A percentile compares a stretch with the other conserved stretches of the same genome.
Conservation (phyloP, 1,140 invertebrate genomes). For the Scaptomyza montana region DNA sequence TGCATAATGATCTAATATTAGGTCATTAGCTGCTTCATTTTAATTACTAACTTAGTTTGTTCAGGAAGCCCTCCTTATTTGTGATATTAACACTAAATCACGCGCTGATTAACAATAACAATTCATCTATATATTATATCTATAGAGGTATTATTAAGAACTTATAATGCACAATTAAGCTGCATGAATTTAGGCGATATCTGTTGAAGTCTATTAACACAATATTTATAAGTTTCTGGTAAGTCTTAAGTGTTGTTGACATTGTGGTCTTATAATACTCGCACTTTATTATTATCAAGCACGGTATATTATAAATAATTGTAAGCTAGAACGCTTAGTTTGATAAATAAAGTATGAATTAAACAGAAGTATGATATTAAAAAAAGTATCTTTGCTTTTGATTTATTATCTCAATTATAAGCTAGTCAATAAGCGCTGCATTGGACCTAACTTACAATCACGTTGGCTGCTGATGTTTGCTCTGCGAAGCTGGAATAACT, state of each 20-base stretch:
- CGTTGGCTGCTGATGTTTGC: neutral
- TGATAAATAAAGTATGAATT: constrained; percentile 63
- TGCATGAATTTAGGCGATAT: constrained; percentile 33
- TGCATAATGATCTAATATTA: constrained; percentile 41
- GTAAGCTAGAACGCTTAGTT: constrained; percentile 56
- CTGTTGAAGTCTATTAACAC: constrained; percentile 26
- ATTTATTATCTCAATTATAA: constrained; percentile 40
- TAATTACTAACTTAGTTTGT: constrained; percentile 28
- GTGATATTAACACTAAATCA: constrained; percentile 78
- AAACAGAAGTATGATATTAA: constrained; percentile 32
- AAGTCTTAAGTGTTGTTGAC: constrained; percentile 33
- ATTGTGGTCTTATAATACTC: constrained; percentile 43
- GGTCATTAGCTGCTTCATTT: constrained; percentile 4
- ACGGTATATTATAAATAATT: constrained; percentile 42
- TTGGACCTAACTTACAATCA: neutral
- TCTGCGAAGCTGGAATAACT: neutral
- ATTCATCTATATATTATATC: constrained; percentile 32
- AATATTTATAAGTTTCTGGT: constrained; percentile 35
- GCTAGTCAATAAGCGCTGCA: constrained; percentile 21
- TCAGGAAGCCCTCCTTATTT: constrained; percentile 49
- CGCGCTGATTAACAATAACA: constrained; percentile 60
- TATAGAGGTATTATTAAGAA: constrained; percentile 20
- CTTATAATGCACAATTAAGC: constrained; percentile 39
- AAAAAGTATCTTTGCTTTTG: constrained; percentile 49
- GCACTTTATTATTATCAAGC: constrained; percentile 42